These are phyloP conservation scores for Melanerpes formicivorus DNA, from an alignment of 2,113 vertebrate genomes.

Conservation along the genomic window DNA sequence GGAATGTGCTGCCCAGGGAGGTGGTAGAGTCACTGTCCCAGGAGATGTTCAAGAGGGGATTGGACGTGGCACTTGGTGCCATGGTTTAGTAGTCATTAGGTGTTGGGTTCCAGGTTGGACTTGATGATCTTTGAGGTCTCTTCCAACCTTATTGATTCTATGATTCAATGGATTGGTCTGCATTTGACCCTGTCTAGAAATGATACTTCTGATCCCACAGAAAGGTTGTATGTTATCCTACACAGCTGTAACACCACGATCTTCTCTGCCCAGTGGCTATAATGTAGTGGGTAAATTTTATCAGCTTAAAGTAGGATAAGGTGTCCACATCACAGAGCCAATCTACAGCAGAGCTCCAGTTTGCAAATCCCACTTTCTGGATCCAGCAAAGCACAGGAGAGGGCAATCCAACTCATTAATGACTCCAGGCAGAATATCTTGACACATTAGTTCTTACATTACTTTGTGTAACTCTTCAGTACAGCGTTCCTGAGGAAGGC, in stretches of 20 bases:
- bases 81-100: too few relatives aligned
- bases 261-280: neutral
- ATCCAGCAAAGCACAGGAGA: neutral
- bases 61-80: too few relatives aligned
- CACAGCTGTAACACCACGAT: neutral
- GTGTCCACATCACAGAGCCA: neutral
- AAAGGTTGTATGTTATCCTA: neutral
- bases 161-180: neutral
- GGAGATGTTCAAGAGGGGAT: too few relatives aligned
- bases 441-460: neutral
- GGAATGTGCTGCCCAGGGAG: too few relatives aligned
- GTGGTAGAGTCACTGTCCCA: too few relatives aligned
- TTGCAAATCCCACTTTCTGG: neutral
- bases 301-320: neutral
- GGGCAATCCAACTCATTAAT: neutral
- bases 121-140: too few relatives aligned
- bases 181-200: neutral
- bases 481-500: neutral
- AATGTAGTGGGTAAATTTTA: neutral
- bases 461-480: neutral
- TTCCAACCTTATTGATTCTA: too few relatives aligned
- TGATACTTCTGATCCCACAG: accelerated
- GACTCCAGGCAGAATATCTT: neutral
- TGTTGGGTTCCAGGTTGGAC: too few relatives aligned
- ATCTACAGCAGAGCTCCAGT: neutral